These are phyloP conservation scores for Drymonia ruficornis DNA, from an alignment of 2,888 invertebrate species.

Conservation along the genomic window DNA sequence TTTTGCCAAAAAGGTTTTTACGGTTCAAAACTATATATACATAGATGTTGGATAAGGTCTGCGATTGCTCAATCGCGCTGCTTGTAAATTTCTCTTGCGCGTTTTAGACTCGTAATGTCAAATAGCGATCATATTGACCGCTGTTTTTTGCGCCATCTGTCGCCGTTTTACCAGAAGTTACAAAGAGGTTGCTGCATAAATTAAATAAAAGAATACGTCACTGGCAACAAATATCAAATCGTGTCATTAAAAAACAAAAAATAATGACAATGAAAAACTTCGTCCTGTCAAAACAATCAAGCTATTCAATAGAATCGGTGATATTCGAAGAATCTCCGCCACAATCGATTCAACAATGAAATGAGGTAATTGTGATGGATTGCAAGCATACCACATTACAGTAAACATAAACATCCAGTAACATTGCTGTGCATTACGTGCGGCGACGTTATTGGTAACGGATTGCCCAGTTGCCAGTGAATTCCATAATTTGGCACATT, in stretches of 20 bases:
- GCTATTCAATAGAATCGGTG: background rate
- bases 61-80: too few relatives aligned
- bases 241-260: background rate
- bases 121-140: background rate
- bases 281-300: background rate
- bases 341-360: constrained; percentile 40
- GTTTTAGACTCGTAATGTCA: background rate
- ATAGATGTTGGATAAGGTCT: too few relatives aligned
- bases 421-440: background rate
- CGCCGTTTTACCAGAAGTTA: too few relatives aligned
- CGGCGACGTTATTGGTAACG: background rate
- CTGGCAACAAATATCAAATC: background rate
- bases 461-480: background rate
- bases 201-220: background rate
- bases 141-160: background rate
- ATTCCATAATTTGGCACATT: background rate
- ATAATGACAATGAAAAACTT: background rate
- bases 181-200: background rate
- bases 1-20: too few relatives aligned
- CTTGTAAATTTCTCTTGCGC: background rate
- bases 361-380: constrained; percentile 60
- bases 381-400: constrained; percentile 35
- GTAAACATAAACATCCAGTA: constrained; percentile 38
- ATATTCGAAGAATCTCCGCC: constrained; percentile 1
- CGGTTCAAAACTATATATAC: too few relatives aligned